Base-by-base conservation (phyloP, 2,888 invertebrate species). In the Empis livida region DNA sequence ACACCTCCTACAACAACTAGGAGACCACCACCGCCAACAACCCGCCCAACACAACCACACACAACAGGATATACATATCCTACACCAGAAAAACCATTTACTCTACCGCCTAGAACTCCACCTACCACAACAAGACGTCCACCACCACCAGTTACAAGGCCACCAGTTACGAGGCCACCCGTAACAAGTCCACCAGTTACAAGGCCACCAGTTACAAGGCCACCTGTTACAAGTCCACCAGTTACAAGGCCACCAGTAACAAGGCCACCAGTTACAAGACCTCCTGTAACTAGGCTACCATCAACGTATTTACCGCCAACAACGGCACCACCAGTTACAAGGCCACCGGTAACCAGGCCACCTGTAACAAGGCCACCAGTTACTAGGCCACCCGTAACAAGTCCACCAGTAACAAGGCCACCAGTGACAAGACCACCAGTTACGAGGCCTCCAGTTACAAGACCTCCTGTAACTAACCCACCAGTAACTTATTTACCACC, bases 321-420 rank as follows among this genome's bases (percentile, higher is more conserved):
- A n/a, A n/a, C n/a, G n/a, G n/a, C n/a, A n/a, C n/a, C n/a, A n/a
- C n/a, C n/a, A n/a, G n/a, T n/a, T n/a, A n/a, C n/a, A n/a, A n/a
- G n/a, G n/a, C n/a, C n/a, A 11, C 42, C 30, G 2, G 30, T 16
- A 20, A 10, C 42, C 4, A n/a, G 11, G 30, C 35, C 47, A 23
- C 39, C 49, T 5, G 14, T 5, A 39, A 39, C 32, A 14, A 39
- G 5, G 13, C 13, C 14, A 9, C 39, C 27, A 14, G 40, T 32
- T 13, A 46, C 46, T 17, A 41, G 10, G 10, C 23, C 20, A 5
- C 13, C 48, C 10, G 17, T 32, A 35, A 35, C 45, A 30, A 35
- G 17, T 1, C 37, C 23, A 37, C 47, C 49, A 11, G 16, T 44
- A 35, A 54, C 54, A 8, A 57, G 58, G 44, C 46, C 60, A 32